Base-by-base conservation (phyloP, 1,140 invertebrate species). In the Zelostemma sp. region DNA sequence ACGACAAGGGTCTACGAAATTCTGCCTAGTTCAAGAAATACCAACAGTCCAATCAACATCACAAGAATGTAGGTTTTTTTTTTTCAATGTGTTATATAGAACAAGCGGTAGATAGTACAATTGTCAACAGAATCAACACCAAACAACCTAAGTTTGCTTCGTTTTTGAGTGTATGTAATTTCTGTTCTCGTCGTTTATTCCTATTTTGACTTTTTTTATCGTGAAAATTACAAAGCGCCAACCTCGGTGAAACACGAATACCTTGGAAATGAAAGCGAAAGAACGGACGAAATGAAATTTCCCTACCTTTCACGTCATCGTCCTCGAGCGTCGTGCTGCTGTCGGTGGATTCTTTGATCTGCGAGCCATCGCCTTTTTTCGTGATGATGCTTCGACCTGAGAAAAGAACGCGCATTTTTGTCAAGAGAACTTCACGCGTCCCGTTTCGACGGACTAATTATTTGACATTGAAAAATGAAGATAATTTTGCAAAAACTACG, bases 281-380 rank as follows among this genome's bases (percentile, higher is more conserved):
- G n/a, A 54, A 43, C 68, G 68, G 65, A 62, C 54, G 71, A 61
- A 72, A 54, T 50, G 53, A 72, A 73, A 47, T 59, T 47, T 50
- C 79, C 87, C 89, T 90, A 94, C 93, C 93, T 91, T 94, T 94
- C 73, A 90, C 90, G 81, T 96, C 95, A 81, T 97, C 95, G 83
- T 97, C 95, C 85, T 96, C 89, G 53, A 95, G 91, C 63, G 95
- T 97, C 79, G 94, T 96, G 78, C 93, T 96, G 80, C 92, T 93
- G 82, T 97, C 95, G 25, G 95, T 96, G 16, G 95, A 97, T 85
- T 97, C 95, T 84, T 97, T 97, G 12, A 97, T 95, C 87, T 97
- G 95, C 61, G 94, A 96, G 66, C 95, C 95, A 77, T 96, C 95
- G 43, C 94, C 93, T 83, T 97, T 97, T 85, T 97, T 97, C 71